Evolutionary conservation across 2,113 vertebrate species (phyloP).

Genomic region (Coreoperca whiteheadi): DNA sequence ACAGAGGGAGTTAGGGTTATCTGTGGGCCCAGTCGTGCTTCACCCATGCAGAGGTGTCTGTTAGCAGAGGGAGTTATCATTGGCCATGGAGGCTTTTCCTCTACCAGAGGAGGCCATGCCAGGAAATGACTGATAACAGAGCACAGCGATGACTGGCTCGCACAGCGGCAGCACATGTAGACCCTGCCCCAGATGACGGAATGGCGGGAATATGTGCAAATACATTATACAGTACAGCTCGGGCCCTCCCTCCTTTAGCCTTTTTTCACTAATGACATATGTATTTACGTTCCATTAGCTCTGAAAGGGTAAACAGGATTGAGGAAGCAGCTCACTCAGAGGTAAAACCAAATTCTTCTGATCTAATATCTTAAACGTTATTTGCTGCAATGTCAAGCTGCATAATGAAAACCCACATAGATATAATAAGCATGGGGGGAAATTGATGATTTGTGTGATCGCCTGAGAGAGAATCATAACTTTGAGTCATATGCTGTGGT

Average conservation of each 20-base stretch:
- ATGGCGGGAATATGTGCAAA: constrained; percentile 44
- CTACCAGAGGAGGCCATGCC: constrained; percentile 66
- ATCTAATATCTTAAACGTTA: constrained; percentile 54
- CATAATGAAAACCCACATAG: constrained; percentile 62
- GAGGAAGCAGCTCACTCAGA: constrained; percentile 41
- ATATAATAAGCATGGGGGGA: constrained; percentile 55
- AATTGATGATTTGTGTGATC: constrained; percentile 66
- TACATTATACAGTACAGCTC: constrained; percentile 48
- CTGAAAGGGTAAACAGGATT: constrained; percentile 53
- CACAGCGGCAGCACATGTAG: constrained; percentile 55
- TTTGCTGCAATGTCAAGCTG: constrained; percentile 62
- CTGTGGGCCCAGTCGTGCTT: constrained; percentile 63
- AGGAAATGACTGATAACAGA: constrained; percentile 72
- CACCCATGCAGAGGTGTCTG: constrained; percentile 74
- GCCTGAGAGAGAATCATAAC: constrained; percentile 52
- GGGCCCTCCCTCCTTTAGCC: constrained; percentile 19
- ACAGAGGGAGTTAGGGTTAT: constrained; percentile 41
- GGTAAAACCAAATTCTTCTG: constrained; percentile 52
- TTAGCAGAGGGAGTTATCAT: constrained; percentile 72
- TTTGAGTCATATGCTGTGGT: constrained; percentile 49
- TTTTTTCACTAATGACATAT: constrained; percentile 53
- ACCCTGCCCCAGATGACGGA: constrained; percentile 51
- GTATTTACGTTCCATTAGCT: constrained; percentile 66
- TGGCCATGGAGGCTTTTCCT: constrained; percentile 74
- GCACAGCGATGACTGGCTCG: constrained; percentile 47